Evolutionary conservation across 2,888 invertebrate genomes (phyloP).

Genomic region (Acheta domesticus): DNA sequence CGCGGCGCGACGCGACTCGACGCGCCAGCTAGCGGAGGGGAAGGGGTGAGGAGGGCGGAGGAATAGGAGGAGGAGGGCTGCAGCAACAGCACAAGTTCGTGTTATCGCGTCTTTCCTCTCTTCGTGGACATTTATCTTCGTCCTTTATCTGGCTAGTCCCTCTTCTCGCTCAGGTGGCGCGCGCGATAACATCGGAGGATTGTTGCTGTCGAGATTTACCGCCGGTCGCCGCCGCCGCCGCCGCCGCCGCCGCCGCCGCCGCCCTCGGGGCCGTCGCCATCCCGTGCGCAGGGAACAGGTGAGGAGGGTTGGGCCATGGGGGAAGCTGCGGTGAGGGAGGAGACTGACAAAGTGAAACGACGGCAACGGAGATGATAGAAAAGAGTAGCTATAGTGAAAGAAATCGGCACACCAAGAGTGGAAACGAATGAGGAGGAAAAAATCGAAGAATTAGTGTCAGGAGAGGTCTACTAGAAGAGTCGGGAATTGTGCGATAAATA

Average conservation of each 20-base stretch:
- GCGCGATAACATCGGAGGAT: constrained; percentile 39
- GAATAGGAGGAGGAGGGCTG: neutral
- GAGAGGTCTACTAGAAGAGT: too few relatives aligned
- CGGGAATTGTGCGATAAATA: too few relatives aligned
- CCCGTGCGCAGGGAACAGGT: neutral
- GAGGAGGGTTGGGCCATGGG: neutral
- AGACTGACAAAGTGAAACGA: neutral
- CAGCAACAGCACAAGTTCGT: constrained; percentile 23
- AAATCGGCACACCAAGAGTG: too few relatives aligned
- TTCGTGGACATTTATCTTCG: constrained; percentile 37
- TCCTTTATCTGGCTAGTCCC: constrained; percentile 36
- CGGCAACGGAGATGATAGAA: too few relatives aligned
- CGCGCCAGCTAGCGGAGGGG: neutral
- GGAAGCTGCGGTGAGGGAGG: neutral
- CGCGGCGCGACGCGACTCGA: neutral
- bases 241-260: constrained; percentile 19
- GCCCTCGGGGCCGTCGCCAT: neutral
- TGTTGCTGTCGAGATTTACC: constrained; percentile 38
- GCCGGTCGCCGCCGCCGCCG: constrained; percentile 26
- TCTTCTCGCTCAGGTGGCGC: constrained; percentile 37
- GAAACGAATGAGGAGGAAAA: too few relatives aligned
- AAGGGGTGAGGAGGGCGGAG: neutral
- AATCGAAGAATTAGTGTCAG: too few relatives aligned
- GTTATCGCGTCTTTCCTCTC: constrained; percentile 12
- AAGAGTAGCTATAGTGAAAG: too few relatives aligned